Conservation (phyloP, 2,888 invertebrate species). For the Malachius bipustulatus region DNA sequence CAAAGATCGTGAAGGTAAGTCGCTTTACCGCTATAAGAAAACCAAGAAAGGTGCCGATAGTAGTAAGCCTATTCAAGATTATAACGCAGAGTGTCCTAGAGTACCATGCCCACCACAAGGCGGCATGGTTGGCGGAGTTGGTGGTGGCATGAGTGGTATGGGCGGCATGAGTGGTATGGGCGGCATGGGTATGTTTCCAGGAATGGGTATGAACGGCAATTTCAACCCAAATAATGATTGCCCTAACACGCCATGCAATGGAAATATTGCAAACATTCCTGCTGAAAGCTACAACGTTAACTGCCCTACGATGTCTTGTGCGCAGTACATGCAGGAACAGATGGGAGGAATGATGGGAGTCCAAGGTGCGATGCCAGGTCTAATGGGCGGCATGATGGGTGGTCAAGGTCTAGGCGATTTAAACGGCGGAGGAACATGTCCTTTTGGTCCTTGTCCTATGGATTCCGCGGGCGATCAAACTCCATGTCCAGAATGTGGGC, state of each 20-base stretch:
- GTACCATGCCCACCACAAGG: constrained; percentile 13
- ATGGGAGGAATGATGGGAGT: constrained; percentile 7
- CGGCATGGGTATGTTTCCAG: constrained; percentile 9
- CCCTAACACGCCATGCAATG: no score
- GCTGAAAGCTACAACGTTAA: no score
- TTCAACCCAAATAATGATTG: no score
- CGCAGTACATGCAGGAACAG: not conserved
- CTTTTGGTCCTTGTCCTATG: not conserved
- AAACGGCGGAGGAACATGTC: not conserved
- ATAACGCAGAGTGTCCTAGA: constrained; percentile 9
- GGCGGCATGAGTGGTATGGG: constrained; percentile 12
- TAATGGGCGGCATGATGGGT: constrained; percentile 11
- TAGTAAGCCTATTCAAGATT: constrained; percentile 5
- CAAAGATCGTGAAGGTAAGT: constrained; percentile 36
- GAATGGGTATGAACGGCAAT: no score
- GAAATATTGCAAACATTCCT: no score
- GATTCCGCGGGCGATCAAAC: not conserved
- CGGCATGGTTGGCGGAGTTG: not conserved
- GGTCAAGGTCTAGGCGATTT: not conserved
- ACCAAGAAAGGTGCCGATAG: constrained; percentile 17
- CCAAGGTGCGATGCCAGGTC: constrained; percentile 5
- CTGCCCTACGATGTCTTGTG: not conserved
- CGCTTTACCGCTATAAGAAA: constrained; percentile 35
- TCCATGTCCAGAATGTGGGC: constrained; percentile 23
- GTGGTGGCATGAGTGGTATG: constrained; percentile 9